These are phyloP conservation scores for Ammospiza maritima DNA, from an alignment of 2,797 vertebrate genomes.

Conservation along the genomic window DNA sequence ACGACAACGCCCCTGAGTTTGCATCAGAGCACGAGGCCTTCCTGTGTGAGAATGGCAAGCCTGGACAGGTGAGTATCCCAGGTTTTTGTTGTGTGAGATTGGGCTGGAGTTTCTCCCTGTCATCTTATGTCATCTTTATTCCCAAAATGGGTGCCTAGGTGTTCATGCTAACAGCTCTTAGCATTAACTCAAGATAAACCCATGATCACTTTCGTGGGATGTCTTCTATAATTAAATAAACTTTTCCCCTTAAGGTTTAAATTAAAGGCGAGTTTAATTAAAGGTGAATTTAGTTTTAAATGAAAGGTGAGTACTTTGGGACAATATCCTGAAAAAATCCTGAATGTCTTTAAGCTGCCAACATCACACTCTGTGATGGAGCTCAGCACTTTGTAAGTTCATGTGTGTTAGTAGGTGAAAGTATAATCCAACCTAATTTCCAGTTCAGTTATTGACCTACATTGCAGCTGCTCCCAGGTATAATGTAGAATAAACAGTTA, in stretches of 20 bases:
- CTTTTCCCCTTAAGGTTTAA: neutral
- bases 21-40: constrained; percentile 92
- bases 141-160: neutral
- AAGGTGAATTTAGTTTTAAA: neutral
- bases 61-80: constrained; percentile 89
- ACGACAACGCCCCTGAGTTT: constrained; percentile 98
- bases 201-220: neutral
- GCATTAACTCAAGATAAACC: neutral
- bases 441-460: neutral
- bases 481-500: neutral
- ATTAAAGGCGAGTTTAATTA: neutral
- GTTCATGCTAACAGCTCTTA: neutral
- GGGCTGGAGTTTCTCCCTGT: neutral
- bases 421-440: neutral
- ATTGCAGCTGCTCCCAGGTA: neutral
- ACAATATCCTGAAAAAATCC: neutral
- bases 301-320: neutral
- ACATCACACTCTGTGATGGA: neutral
- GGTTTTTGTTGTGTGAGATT: neutral
- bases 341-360: neutral
- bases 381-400: neutral
- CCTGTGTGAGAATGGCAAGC: constrained; percentile 97
- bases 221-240: neutral
- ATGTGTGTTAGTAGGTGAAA: neutral
- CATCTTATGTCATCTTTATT: neutral